Conservation (phyloP, 2,113 vertebrate genomes). For the Prietella phreatophila region DNA sequence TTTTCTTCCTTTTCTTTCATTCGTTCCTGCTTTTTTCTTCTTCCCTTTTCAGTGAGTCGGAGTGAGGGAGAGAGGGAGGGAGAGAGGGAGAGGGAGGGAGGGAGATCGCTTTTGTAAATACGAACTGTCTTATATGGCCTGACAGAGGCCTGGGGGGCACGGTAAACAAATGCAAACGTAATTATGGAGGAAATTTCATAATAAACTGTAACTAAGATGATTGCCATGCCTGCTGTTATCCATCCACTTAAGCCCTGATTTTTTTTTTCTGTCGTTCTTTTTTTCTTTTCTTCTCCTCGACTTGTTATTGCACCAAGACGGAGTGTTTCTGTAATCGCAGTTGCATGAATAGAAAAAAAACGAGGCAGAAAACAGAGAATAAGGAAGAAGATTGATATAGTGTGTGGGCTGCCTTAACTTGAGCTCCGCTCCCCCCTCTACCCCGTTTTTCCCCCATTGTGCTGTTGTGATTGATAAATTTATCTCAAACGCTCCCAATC, state of each 20-base stretch:
- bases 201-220: slow-evolving; percentile 77
- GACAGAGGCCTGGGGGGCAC: slow-evolving; percentile 66
- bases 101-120: slow-evolving; percentile 44
- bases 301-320: slow-evolving; percentile 55
- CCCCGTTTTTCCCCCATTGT: not conserved
- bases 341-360: slow-evolving; percentile 29
- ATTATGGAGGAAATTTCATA: slow-evolving; percentile 69
- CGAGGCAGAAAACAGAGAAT: not conserved
- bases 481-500: slow-evolving; percentile 39
- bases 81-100: not conserved
- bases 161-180: slow-evolving; percentile 77
- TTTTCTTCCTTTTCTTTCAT: slow-evolving; percentile 23
- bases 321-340: slow-evolving; percentile 57
- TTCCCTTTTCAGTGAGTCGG: not conserved
- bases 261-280: slow-evolving; percentile 55
- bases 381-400: slow-evolving; percentile 29
- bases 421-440: not conserved
- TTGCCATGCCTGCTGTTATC: slow-evolving; percentile 65
- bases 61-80: not conserved
- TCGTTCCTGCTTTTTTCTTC: not conserved
- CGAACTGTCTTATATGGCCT: slow-evolving; percentile 54
- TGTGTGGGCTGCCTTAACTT: not conserved
- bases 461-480: slow-evolving; percentile 63
- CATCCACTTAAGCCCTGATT: slow-evolving; percentile 58
- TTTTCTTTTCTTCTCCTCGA: slow-evolving; percentile 36